Evolutionary conservation across 2,113 vertebrate genomes (phyloP), one percentile per base, ranked within the genome.

Genomic region (Aegithalos caudatus): DNA sequence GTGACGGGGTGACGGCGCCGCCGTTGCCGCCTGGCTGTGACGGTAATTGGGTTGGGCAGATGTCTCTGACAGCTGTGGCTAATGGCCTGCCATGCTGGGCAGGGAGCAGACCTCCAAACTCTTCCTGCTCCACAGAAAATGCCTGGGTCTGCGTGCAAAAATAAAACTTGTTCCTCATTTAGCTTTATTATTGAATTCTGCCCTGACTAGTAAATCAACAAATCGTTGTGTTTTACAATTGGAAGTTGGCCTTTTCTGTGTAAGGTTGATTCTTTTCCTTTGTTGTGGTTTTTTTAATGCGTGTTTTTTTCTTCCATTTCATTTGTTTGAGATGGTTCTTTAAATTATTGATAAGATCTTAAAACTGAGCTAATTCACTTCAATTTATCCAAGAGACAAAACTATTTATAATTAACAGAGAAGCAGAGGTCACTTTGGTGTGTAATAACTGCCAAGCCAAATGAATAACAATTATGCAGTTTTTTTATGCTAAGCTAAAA

Each of bases 41-140:
- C 0, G 58, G 88, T 99, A 98, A 99, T 98, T 17, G 54, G 96
- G 97, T 91, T 6, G 44, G 98, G 97, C 98, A 99, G 98, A 97
- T 98, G 97, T 99, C 98, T 98, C 93, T 6, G 31, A 95, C 98
- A 98, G 98, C 98, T 98, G 94, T 81, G 42, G 79, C 97, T 99
- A 97, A 98, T 98, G 97, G 97, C 74, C 84, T 95, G 77, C 92
- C 33, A 14, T 27, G 37, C 93, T 88, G 92, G 94, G 95, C 77
- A 72, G 9, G 40, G 86, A 77, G 85, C 65, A 79, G 71, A 45
- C 81, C 67, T 86, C 28, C 7, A 76, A 74, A 86, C 48, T 48
- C 42, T 89, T 91, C 18, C 58, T 93, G 92, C 91, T 94, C 87
- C 65, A 31, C 84, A 92, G 95, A 29, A 54, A 86, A 16, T 42